phyloP scores from a whole-genome alignment of 2,797 vertebrate genomes.

The Crenichthys baileyi region DNA sequence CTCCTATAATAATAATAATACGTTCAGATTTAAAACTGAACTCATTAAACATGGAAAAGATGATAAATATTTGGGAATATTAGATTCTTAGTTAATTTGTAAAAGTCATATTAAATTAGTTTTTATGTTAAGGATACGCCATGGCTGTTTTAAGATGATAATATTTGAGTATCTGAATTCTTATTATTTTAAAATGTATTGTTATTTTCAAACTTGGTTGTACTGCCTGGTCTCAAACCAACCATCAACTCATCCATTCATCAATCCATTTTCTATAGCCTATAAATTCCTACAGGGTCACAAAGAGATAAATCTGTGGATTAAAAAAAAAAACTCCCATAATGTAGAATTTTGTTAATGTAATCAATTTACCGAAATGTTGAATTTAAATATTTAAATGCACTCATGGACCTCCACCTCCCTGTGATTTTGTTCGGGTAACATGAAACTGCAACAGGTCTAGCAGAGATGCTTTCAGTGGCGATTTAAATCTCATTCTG shows the following conservation, averaged over 20 bases:
- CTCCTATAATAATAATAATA: not conserved
- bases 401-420: not conserved
- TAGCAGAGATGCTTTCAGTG: not conserved
- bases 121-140: not conserved
- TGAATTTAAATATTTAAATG: too few species aligned
- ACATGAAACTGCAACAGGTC: not conserved
- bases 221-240: not conserved
- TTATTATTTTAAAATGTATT: not conserved
- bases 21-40: not conserved
- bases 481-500: not conserved
- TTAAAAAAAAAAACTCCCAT: not conserved
- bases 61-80: not conserved
- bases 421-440: not conserved
- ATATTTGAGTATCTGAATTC: not conserved
- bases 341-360: too few species aligned
- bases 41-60: not conserved
- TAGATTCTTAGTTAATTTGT: not conserved
- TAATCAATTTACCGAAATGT: too few species aligned
- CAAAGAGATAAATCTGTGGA: not conserved
- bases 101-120: not conserved
- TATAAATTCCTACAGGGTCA: not conserved
- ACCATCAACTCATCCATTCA: not conserved
- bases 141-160: not conserved
- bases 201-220: not conserved
- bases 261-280: not conserved